phyloP scores from a whole-genome alignment of 2,113 vertebrate species.

The Pollachius pollachius region DNA sequence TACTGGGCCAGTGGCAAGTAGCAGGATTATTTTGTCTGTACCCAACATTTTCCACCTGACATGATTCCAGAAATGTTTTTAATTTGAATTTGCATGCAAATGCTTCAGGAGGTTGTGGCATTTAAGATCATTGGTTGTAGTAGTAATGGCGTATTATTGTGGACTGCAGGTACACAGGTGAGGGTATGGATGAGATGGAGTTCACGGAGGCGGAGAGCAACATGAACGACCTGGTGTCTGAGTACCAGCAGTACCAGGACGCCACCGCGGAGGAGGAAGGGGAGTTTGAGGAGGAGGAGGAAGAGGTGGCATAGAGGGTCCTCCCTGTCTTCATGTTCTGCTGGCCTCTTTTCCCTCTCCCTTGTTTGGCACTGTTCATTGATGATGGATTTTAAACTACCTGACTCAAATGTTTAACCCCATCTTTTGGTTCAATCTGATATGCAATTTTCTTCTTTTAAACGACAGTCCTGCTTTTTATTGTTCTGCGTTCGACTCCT shows the following conservation, averaged over 20 bases:
- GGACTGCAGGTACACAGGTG: conserved; percentile 67
- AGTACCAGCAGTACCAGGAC: conserved; percentile 89
- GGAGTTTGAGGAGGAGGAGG: conserved; percentile 84
- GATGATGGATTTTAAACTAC: background rate
- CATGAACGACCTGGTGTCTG: conserved; percentile 84
- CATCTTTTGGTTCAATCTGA: background rate
- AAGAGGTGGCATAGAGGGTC: conserved; percentile 54
- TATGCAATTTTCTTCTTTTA: background rate
- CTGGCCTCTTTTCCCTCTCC: background rate
- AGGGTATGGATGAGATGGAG: conserved; percentile 83
- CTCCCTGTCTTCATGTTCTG: background rate
- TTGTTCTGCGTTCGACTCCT: too few species aligned
- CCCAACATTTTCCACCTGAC: too few species aligned
- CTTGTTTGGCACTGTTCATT: background rate
- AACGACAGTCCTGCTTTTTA: background rate
- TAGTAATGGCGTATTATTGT: background rate
- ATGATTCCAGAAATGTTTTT: too few species aligned
- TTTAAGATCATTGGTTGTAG: background rate
- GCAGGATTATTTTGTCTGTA: too few species aligned
- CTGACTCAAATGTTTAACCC: background rate
- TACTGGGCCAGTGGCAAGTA: too few species aligned
- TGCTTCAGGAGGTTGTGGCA: background rate
- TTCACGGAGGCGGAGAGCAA: conserved; percentile 78
- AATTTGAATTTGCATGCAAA: too few species aligned
- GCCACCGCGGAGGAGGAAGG: conserved; percentile 86